Percentiles rank a stretch among this genome's conserved stretches.
phyloP scores from a whole-genome alignment of 2,113 vertebrate species.

The Crotalus helleri region DNA sequence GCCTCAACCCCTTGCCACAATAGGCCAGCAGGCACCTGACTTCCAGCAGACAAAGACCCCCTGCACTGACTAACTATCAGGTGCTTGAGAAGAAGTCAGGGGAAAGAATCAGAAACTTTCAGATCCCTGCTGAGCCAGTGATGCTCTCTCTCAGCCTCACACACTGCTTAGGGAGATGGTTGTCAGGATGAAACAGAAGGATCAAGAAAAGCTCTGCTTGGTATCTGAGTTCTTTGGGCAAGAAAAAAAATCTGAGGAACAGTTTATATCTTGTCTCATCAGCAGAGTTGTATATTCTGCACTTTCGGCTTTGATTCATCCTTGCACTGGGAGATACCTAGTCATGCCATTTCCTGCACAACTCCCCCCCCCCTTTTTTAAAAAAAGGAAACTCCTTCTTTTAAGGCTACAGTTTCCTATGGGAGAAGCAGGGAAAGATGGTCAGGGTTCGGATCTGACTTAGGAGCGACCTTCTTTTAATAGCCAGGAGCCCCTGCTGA shows the following conservation, averaged over 20 bases:
- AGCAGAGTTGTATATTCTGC: background rate
- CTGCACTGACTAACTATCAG: background rate
- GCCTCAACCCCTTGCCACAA: background rate
- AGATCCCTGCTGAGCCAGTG: background rate
- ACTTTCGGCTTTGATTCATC: background rate
- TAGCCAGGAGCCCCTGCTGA: background rate
- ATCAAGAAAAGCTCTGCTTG: no score
- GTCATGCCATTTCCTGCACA: background rate
- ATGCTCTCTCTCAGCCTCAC: background rate
- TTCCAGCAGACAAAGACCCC: background rate
- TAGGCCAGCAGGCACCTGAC: background rate
- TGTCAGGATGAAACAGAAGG: background rate
- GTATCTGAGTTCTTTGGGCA: background rate
- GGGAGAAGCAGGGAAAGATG: background rate
- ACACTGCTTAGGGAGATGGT: background rate
- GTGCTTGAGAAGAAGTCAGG: background rate
- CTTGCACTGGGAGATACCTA: background rate
- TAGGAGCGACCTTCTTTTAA: background rate
- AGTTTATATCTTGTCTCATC: background rate
- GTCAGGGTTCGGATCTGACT: background rate
- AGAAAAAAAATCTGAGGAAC: background rate
- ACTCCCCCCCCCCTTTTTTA: background rate
- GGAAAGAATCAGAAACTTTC: background rate
- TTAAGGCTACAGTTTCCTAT: background rate
- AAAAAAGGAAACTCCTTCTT: background rate